Percentiles rank a stretch among this genome's conserved stretches.
Conservation (phyloP, 1,140 invertebrate species). For the Drosophila nebulosa region DNA sequence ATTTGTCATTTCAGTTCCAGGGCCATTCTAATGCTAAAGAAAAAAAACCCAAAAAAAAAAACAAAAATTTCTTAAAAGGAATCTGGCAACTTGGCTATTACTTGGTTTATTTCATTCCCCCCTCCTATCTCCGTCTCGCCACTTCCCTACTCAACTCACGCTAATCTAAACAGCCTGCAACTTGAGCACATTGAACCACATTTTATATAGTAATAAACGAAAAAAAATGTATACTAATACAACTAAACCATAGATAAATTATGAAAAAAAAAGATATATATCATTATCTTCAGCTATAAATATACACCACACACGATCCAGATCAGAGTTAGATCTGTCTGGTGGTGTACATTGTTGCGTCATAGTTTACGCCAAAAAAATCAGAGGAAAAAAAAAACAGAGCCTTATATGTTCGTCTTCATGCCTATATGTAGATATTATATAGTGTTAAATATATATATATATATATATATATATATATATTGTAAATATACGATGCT, state of each 20-base stretch:
- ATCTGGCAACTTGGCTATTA: neutral
- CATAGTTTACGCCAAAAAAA: conserved; percentile 55
- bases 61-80: neutral
- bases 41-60: neutral
- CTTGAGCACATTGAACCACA: conserved; percentile 28
- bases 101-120: neutral
- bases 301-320: conserved; percentile 36
- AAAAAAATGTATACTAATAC: conserved; percentile 47
- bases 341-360: conserved; percentile 43
- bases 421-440: conserved; percentile 41
- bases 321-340: neutral
- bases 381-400: conserved; percentile 66
- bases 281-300: conserved; percentile 65
- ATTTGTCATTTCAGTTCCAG: neutral
- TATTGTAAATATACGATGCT: conserved; percentile 8
- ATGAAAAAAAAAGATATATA: conserved; percentile 63
- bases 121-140: neutral
- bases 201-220: conserved; percentile 26
- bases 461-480: conserved; percentile 26
- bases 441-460: conserved; percentile 48
- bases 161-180: conserved; percentile 38
- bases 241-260: conserved; percentile 43
- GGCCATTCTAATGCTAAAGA: neutral
- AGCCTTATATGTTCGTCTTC: conserved; percentile 48
- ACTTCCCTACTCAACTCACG: conserved; percentile 3